These are phyloP conservation scores for Parauchenoglanis punctatus DNA, from an alignment of 2,797 vertebrate genomes.

Conservation along the genomic window DNA sequence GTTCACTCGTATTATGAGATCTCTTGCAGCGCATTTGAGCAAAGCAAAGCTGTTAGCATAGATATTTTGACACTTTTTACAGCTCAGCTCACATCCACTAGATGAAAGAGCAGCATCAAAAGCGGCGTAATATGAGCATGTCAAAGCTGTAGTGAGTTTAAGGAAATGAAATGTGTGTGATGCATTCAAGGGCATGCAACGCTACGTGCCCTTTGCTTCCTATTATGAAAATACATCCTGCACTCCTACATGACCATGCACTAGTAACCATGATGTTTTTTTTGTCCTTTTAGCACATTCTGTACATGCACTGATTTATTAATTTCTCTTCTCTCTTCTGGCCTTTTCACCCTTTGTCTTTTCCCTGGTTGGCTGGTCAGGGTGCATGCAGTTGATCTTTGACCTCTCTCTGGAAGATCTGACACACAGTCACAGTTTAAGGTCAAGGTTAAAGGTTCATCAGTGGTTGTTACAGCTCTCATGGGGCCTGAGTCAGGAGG, in stretches of 20 bases:
- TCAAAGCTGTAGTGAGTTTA: slow-evolving; percentile 1
- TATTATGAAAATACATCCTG: slow-evolving; percentile 3
- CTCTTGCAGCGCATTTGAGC: not conserved
- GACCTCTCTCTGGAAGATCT: slow-evolving; percentile 15
- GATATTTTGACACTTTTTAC: not conserved
- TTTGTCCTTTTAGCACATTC: slow-evolving; percentile 1
- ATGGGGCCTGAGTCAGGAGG: slow-evolving; percentile 15
- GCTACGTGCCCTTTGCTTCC: not conserved
- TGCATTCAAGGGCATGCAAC: not conserved
- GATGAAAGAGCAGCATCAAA: not conserved
- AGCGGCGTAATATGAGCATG: not conserved
- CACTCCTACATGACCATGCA: not conserved
- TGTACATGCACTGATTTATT: slow-evolving; percentile 45
- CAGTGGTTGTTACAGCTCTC: not conserved
- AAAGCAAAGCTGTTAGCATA: not conserved
- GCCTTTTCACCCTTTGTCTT: slow-evolving; percentile 19
- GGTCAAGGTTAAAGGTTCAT: slow-evolving; percentile 29
- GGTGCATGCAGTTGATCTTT: slow-evolving; percentile 18
- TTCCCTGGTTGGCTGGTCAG: slow-evolving; percentile 19
- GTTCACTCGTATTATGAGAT: not conserved
- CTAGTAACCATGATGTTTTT: not conserved
- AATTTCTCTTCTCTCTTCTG: slow-evolving; percentile 8
- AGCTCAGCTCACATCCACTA: not conserved
- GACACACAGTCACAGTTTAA: slow-evolving; percentile 7
- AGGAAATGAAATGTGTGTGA: not conserved